phyloP scores from a whole-genome alignment of 92 coral and sea anemone genomes.

The Montipora capitata region DNA sequence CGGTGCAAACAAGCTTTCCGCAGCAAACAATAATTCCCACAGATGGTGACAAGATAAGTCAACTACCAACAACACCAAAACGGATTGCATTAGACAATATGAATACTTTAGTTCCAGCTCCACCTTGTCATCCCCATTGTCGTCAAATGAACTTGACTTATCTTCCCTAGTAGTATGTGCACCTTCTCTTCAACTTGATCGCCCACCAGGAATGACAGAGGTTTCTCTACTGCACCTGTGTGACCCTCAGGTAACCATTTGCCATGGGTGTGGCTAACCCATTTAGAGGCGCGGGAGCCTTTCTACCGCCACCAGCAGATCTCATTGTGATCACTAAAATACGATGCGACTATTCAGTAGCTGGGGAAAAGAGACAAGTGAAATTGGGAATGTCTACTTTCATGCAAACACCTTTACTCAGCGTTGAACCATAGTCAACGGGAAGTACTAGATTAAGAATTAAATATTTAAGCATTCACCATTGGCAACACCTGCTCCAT shows the following conservation, averaged over 20 bases:
- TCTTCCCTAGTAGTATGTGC: neutral
- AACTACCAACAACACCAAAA: neutral
- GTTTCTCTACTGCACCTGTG: slow-evolving; percentile 23
- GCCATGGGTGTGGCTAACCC: slow-evolving; percentile 12
- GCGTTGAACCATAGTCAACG: no score
- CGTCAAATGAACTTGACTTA: neutral
- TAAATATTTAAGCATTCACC: no score
- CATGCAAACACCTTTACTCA: no score
- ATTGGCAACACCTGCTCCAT: no score
- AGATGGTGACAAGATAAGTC: neutral
- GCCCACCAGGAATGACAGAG: neutral
- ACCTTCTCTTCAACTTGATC: slow-evolving; percentile 4
- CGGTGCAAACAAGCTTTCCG: neutral
- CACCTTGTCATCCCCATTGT: neutral
- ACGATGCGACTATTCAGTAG: no score
- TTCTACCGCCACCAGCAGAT: neutral
- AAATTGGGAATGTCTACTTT: no score
- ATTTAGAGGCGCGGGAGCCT: neutral
- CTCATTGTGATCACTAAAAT: neutral
- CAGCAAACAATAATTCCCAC: neutral
- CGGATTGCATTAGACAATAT: neutral
- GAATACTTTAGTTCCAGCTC: neutral
- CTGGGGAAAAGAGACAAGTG: no score
- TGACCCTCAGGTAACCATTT: neutral
- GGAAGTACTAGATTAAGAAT: no score